Base-by-base conservation (phyloP, 1,140 invertebrate species). In the Mylabris phalerata region DNA sequence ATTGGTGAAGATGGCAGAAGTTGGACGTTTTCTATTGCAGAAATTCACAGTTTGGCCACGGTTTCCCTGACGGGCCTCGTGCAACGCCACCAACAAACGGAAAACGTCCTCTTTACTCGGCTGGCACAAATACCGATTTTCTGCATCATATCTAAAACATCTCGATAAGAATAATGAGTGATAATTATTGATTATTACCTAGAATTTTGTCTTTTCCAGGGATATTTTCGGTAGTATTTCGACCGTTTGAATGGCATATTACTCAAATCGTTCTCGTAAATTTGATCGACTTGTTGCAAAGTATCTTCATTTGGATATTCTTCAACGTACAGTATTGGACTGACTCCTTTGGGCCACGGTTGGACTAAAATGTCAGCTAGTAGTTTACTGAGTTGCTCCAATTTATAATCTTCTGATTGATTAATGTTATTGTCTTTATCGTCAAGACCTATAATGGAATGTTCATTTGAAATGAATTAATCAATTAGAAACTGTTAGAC, bases 61-160 rank as follows among this genome's bases (percentile, higher is more conserved):
- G 55, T 79, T 79, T 0, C 80, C 82, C 50, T 77, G 76, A 24
- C 78, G 75, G 54, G 80, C 77, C 59, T 81, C 79, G 65, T 83
- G 82, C 4, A 84, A 70, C 44, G 81, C 81, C 19, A 81, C 75
- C 24, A 84, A 63, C 0, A 84, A 69, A 61, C 80, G 77, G 61
- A 79, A 79, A 9, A 84, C 78, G 64, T 84, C 82, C 59, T 82
- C 77, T 65, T 77, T 79, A 38, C 74, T 77, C 1, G 82, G 82
- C 40, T 75, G 78, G 61, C 82, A 84, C 48, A 80, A 67, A 50
- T 81, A 82, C 5, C 77, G 74, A 45, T 77, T 67, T 60, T 82
- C 80, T 27, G 80, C 78, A 60, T 82, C 80, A 67, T 81, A 81
- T 64, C 73, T 75, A 64, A 67, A 55, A 47, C 60, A 67, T n/a